Conservation (phyloP, 2,888 invertebrate genomes). For the Encarsia formosa region DNA sequence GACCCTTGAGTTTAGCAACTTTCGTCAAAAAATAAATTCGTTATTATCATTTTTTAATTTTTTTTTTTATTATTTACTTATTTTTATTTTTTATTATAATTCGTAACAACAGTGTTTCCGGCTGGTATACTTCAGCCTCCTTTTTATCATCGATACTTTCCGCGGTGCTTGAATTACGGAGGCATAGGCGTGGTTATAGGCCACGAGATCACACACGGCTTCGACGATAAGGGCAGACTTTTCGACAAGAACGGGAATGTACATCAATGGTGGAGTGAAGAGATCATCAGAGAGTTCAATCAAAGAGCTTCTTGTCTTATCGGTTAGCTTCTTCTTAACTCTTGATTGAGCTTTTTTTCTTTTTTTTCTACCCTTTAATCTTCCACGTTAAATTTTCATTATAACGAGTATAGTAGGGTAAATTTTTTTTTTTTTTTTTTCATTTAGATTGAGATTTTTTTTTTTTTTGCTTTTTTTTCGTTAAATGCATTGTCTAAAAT, state of each 20-base stretch:
- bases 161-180: conserved; percentile 77
- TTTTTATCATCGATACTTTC: conserved; percentile 84
- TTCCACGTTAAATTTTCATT: too few species aligned
- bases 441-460: too few species aligned
- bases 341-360: background rate
- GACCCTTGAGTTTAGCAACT: too few species aligned
- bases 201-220: conserved; percentile 89
- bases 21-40: too few species aligned
- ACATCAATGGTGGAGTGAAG: conserved; percentile 79
- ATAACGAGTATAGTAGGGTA: too few species aligned
- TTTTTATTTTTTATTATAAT: too few species aligned
- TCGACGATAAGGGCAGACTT: conserved; percentile 85
- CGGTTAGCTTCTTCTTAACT: conserved; percentile 38
- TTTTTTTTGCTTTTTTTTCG: too few species aligned
- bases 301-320: conserved; percentile 74
- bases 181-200: conserved; percentile 91
- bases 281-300: conserved; percentile 70
- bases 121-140: conserved; percentile 93
- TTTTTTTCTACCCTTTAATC: background rate
- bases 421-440: too few species aligned
- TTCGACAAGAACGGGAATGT: conserved; percentile 93
- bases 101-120: conserved; percentile 86
- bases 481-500: too few species aligned
- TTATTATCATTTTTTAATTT: too few species aligned
- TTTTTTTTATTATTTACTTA: too few species aligned